Evolutionary conservation across 2,888 invertebrate species (phyloP), one percentile per base, ranked within the genome.

Genomic region (Alsophila aescularia): DNA sequence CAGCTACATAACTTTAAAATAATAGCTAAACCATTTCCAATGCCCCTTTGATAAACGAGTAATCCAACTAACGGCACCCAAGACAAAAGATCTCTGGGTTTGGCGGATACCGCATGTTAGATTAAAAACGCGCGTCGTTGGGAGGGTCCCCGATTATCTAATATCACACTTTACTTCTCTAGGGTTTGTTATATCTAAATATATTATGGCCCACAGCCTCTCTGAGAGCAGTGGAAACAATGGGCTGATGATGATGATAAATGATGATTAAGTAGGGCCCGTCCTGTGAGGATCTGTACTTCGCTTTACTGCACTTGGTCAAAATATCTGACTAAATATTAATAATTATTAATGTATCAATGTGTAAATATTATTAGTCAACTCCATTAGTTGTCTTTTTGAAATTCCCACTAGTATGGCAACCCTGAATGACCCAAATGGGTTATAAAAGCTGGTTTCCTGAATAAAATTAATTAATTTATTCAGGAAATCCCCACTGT

Each of bases 101-200:
- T 10, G 29, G 7, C 9, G 29, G 29, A 29, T 29, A 29, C 9
- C 9, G 29, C 9, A 9, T 29, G 21, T 21, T 21, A 29, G 29
- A 15, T 12, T 24, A 7, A 24, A 24, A 24, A 5, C 7, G 24
- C 7, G 24, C 5, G 3, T 61, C 57, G 62, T 37, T 37, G 62
- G 63, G 64, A 58, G 64, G 58, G 48, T 47, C 35, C 36, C 31
- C 35, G 14, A 54, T 50, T 41, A 37, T 58, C 54, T 58, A 62
- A 59, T 57, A 62, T 49, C 62, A 65, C 60, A 67, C 56, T 32
- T 50, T 52, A 42, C 35, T 42, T 49, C 4, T 52, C 31, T 51
- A 49, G 27, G 8, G 40, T 37, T 21, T 15, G 37, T 35, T 40
- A 35, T 36, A 34, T n/a, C 18, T 10, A 8, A 12, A 3, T 37